A percentile compares a stretch with the other conserved stretches of the same genome.
Evolutionary conservation across 2,113 vertebrate genomes (phyloP).

Genomic region (Argyrosomus japonicus): DNA sequence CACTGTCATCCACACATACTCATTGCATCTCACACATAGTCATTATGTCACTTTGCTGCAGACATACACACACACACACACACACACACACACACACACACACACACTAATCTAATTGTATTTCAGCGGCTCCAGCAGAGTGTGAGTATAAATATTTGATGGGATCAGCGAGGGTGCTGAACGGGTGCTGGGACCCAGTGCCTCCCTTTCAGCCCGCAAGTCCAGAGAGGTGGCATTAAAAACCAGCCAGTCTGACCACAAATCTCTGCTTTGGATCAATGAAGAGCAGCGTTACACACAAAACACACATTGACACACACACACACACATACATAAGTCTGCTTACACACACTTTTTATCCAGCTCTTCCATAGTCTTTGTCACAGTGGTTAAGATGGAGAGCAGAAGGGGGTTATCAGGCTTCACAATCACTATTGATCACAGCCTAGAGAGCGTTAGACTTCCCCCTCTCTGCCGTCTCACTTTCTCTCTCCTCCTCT

Average conservation of each 20-base stretch:
- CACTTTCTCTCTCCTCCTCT: not conserved
- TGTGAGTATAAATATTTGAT: constrained; percentile 74
- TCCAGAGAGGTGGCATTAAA: constrained; percentile 38
- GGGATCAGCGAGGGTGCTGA: constrained; percentile 31
- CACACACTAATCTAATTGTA: constrained; percentile 52
- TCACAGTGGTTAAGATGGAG: constrained; percentile 34
- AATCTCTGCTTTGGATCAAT: constrained; percentile 52
- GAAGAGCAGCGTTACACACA: constrained; percentile 16
- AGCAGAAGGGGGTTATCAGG: constrained; percentile 46
- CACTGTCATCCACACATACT: not conserved
- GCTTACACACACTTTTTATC: constrained; percentile 17
- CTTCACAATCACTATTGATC: constrained; percentile 61
- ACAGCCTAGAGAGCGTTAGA: constrained; percentile 6
- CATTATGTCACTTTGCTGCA: constrained; percentile 16
- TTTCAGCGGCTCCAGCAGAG: constrained; percentile 49
- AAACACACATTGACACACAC: constrained; percentile 14
- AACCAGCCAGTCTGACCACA: constrained; percentile 26
- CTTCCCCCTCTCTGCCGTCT: not conserved
- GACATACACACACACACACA: constrained; percentile 17
- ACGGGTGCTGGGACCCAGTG: constrained; percentile 32
- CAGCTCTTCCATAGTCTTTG: not conserved
- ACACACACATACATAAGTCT: not conserved
- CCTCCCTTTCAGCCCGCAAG: constrained; percentile 13
- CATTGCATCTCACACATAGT: not conserved
- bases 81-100: constrained; percentile 15